Percentiles rank a stretch among this genome's conserved stretches.
These are phyloP conservation scores for Hystrix brachyura DNA, from an alignment of 2,113 vertebrate genomes.

Conservation along the genomic window DNA sequence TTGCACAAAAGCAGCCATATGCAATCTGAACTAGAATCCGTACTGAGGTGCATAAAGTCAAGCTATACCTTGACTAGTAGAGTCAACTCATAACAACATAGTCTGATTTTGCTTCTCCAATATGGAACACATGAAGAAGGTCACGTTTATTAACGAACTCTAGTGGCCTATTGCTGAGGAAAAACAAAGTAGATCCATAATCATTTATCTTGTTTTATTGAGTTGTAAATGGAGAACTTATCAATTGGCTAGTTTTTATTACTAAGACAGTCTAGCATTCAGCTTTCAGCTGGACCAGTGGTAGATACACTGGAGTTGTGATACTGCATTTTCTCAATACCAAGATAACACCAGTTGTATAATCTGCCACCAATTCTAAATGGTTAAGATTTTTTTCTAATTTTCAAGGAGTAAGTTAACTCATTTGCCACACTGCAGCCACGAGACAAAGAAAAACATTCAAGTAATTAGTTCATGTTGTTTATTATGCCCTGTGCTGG, in stretches of 20 bases:
- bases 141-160: not conserved
- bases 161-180: not conserved
- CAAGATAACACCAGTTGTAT: conserved; percentile 18
- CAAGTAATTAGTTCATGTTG: not conserved
- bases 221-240: conserved; percentile 17
- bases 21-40: not conserved
- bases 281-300: not conserved
- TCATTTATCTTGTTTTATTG: conserved; percentile 24
- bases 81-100: not conserved
- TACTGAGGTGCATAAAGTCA: not conserved
- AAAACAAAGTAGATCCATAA: conserved; percentile 39
- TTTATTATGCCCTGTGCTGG: not conserved
- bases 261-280: not conserved
- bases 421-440: not conserved
- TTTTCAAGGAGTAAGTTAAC: conserved; percentile 22
- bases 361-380: not conserved
- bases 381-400: not conserved
- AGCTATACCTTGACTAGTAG: not conserved
- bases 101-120: not conserved
- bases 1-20: not conserved
- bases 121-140: conserved; percentile 26
- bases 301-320: not conserved
- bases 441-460: not conserved
- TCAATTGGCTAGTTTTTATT: conserved; percentile 6
- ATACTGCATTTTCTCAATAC: conserved; percentile 27